Evolutionary conservation across 2,797 vertebrate species (phyloP), one percentile per base, ranked within the genome.

Genomic region (Danio kyathit): DNA sequence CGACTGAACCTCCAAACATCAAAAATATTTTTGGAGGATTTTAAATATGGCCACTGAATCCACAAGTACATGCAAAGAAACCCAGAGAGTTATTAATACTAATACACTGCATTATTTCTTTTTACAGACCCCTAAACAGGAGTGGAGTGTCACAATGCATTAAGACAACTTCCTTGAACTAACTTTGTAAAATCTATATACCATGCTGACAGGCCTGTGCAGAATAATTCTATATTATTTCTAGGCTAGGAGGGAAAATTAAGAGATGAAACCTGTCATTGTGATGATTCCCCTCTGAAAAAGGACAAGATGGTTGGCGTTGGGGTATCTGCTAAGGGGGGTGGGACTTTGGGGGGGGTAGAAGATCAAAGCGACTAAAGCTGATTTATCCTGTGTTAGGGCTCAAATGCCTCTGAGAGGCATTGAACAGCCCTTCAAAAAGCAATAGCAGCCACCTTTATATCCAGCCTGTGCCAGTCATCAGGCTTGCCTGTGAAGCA

Each of bases 381-480:
- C 81, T 87, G 92, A 93, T 94, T 91, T 91, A 93, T 93, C 90
- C 89, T 79, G 84, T 85, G 86, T 89, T 86, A 88, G 89, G 89
- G 87, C 57, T 84, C 87, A 86, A 72, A 82, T 79, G 79, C 63
- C 85, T 83, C 73, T 61, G 69, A 79, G 80, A 83, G 81, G 67
- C 82, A 84, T 59, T 85, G 82, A 88, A 86, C 85, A 83, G 82
- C 83, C 88, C 88, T 92, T 91, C 89, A 89, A 91, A 92, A 89
- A 90, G 90, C 92, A 93, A 93, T 91, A 91, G 91, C 91, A 92
- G 90, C 90, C 90, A 90, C 89, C 86, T 88, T 86, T 85, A 87
- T 85, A 84, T 87, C 83, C 83, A 92, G 93, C 89, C 91, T 90
- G 89, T 91, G 92, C 86, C 90, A 91, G 91, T 93, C 91, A 92